Percentiles rank a stretch among this genome's conserved stretches.
Evolutionary conservation across 2,113 vertebrate genomes (phyloP).

Genomic region (Heterocephalus glaber): DNA sequence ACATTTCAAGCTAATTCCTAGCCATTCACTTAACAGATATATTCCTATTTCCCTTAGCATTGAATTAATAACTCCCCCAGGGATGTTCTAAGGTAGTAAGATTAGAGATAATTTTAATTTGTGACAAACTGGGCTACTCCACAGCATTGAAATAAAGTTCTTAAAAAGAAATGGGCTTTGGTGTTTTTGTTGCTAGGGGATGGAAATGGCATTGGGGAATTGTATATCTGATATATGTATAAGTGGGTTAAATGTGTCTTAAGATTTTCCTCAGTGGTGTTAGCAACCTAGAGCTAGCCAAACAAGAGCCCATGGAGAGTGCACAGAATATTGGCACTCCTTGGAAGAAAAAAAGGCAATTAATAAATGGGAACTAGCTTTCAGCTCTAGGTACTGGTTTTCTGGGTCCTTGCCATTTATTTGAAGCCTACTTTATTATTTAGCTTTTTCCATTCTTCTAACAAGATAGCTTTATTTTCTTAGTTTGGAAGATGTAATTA

Average conservation of each 20-base stretch:
- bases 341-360: neutral
- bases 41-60: neutral
- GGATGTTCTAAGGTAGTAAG: neutral
- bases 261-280: neutral
- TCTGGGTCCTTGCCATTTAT: neutral
- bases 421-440: constrained; percentile 32
- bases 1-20: constrained; percentile 39
- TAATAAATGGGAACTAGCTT: constrained; percentile 4
- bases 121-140: neutral
- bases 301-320: neutral
- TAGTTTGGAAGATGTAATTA: constrained; percentile 28
- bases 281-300: neutral
- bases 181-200: neutral
- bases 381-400: constrained; percentile 21
- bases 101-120: neutral
- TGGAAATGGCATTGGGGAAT: neutral
- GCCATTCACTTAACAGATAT: neutral
- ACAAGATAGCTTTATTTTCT: constrained; percentile 22
- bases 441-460: constrained; percentile 3
- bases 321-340: neutral
- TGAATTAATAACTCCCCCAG: neutral
- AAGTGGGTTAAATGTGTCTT: constrained; percentile 19
- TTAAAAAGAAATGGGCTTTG: neutral
- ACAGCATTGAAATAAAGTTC: neutral
- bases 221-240: neutral